Percentiles rank a stretch among this genome's conserved stretches.
These are phyloP conservation scores for Hermaeophaga mercurialis DNA, from an alignment of 2,888 invertebrate genomes.

Conservation along the genomic window DNA sequence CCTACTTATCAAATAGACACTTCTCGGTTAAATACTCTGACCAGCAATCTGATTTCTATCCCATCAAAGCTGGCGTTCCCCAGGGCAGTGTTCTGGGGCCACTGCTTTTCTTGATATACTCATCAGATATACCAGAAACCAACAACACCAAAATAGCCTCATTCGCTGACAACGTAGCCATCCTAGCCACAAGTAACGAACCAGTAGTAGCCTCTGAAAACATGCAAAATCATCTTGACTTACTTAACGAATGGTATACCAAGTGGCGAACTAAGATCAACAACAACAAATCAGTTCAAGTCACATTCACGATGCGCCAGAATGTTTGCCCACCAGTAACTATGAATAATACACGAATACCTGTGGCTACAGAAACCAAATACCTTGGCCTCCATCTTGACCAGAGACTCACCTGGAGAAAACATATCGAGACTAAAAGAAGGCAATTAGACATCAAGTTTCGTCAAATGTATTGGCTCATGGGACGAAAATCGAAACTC, in stretches of 20 bases:
- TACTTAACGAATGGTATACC: not conserved
- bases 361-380: too few species aligned
- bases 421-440: not conserved
- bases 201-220: not conserved
- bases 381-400: too few species aligned
- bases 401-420: not conserved
- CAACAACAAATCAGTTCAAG: not conserved
- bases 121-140: not conserved
- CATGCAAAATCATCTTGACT: not conserved
- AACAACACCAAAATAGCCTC: not conserved
- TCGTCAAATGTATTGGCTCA: not conserved
- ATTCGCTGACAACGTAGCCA: not conserved
- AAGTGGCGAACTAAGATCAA: not conserved
- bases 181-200: not conserved
- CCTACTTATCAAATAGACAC: conserved; percentile 10
- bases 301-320: not conserved
- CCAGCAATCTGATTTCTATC: not conserved
- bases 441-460: not conserved
- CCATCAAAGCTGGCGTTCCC: conserved; percentile 15
- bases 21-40: conserved; percentile 15
- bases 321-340: too few species aligned
- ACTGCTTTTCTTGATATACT: not conserved
- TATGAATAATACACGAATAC: too few species aligned
- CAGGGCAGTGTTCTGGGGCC: not conserved
- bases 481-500: not conserved